Evolutionary conservation across 2,113 vertebrate species (phyloP).

Genomic region (Gobius niger): DNA sequence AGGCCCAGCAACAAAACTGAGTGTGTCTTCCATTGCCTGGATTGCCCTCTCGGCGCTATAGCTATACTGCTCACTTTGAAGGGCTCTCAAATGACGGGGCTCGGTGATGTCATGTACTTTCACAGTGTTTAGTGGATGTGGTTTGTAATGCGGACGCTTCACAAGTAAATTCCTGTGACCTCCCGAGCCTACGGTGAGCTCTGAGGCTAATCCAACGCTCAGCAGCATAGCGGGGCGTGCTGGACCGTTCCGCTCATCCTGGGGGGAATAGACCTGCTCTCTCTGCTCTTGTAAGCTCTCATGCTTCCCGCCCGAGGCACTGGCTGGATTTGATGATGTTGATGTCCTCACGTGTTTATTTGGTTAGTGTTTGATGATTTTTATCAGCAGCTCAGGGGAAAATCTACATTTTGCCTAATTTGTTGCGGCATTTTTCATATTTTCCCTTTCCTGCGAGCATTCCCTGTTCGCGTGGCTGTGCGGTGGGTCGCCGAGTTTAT

Average conservation of each 20-base stretch:
- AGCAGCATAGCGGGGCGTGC: conserved; percentile 42
- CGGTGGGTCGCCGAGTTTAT: conserved; percentile 78
- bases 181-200: conserved; percentile 46
- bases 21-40: conserved; percentile 36
- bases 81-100: conserved; percentile 65
- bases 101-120: conserved; percentile 70
- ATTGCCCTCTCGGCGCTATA: conserved; percentile 37
- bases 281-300: conserved; percentile 50
- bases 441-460: conserved; percentile 17
- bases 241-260: conserved; percentile 50
- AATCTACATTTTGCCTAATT: conserved; percentile 53
- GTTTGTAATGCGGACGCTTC: conserved; percentile 64
- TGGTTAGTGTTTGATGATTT: conserved; percentile 51
- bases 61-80: conserved; percentile 63
- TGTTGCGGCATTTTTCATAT: conserved; percentile 44
- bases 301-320: conserved; percentile 36
- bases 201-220: conserved; percentile 57
- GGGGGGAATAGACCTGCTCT: conserved; percentile 44
- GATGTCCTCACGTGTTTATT: conserved; percentile 16
- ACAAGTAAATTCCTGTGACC: conserved; percentile 69
- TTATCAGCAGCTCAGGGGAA: conserved; percentile 34
- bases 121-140: conserved; percentile 58
- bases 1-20: conserved; percentile 22
- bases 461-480: conserved; percentile 55
- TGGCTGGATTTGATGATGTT: conserved; percentile 33